A percentile compares a stretch with the other conserved stretches of the same genome.
Evolutionary conservation across 1,140 invertebrate genomes (phyloP).

Genomic region (Heliothis virescens): DNA sequence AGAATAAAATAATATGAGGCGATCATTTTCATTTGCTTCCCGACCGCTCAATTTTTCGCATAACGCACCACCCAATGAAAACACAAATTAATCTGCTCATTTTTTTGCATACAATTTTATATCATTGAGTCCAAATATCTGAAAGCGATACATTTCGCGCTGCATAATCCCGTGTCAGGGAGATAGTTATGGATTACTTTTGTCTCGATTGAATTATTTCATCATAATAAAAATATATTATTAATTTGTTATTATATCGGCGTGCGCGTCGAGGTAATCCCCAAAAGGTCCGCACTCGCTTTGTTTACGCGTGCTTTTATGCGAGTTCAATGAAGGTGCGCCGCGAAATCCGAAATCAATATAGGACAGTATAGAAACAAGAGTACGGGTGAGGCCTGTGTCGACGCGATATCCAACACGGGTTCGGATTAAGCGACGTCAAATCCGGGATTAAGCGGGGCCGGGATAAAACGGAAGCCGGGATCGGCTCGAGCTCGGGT

Average conservation of each 20-base stretch:
- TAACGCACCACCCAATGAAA: conserved; percentile 83
- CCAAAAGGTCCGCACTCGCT: conserved; percentile 56
- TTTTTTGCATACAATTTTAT: conserved; percentile 84
- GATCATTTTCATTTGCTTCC: conserved; percentile 81
- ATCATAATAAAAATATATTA: conserved; percentile 75
- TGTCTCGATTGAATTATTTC: conserved; percentile 80
- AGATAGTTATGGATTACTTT: conserved; percentile 82
- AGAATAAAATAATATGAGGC: conserved; percentile 75
- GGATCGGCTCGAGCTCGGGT: conserved; percentile 76
- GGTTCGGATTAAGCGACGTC: conserved; percentile 86
- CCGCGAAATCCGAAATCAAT: conserved; percentile 76
- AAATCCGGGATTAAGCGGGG: conserved; percentile 85
- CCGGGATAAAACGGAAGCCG: conserved; percentile 76
- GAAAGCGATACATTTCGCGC: conserved; percentile 75
- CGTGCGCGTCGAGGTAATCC: conserved; percentile 54
- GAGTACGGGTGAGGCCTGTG: conserved; percentile 78
- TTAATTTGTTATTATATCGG: conserved; percentile 63
- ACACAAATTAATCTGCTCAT: conserved; percentile 86
- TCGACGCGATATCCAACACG: conserved; percentile 85
- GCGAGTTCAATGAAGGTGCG: conserved; percentile 66
- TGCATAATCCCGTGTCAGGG: conserved; percentile 78
- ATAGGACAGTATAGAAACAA: conserved; percentile 69
- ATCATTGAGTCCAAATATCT: conserved; percentile 82
- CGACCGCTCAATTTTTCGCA: conserved; percentile 83
- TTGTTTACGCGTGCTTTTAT: conserved; percentile 62